phyloP scores from a whole-genome alignment of 2,113 vertebrate genomes.

The Dipodomys merriami region DNA sequence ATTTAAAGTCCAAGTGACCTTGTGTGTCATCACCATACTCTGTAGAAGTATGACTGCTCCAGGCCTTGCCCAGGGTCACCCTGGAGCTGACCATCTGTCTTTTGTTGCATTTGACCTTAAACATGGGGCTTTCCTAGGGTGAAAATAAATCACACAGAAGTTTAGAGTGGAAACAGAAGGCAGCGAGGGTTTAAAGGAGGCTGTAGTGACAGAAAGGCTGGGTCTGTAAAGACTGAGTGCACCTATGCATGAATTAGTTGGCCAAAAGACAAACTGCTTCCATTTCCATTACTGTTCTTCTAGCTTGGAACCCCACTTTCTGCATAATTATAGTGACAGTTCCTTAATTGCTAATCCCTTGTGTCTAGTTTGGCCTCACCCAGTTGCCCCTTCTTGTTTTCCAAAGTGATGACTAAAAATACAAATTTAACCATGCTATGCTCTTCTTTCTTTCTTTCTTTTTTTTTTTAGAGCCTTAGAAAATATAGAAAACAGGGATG shows the following conservation, averaged over 20 bases:
- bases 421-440: neutral
- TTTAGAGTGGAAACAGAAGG: constrained; percentile 44
- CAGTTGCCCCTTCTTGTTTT: neutral
- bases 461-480: neutral
- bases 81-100: constrained; percentile 61
- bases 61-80: constrained; percentile 18
- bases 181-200: constrained; percentile 8
- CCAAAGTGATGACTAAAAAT: constrained; percentile 26
- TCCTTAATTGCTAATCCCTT: neutral
- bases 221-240: constrained; percentile 18
- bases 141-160: constrained; percentile 53
- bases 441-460: neutral
- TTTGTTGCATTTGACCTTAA: constrained; percentile 73
- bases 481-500: constrained; percentile 1
- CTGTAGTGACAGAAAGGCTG: neutral
- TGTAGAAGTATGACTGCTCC: constrained; percentile 22
- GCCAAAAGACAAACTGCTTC: neutral
- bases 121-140: constrained; percentile 27
- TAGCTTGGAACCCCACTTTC: neutral
- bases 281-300: neutral
- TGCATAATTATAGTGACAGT: neutral
- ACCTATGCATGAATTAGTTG: neutral
- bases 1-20: constrained; percentile 64
- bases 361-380: constrained; percentile 20
- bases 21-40: constrained; percentile 25